Base-by-base conservation (phyloP, 2,888 invertebrate species). In the Sycophila texana region DNA sequence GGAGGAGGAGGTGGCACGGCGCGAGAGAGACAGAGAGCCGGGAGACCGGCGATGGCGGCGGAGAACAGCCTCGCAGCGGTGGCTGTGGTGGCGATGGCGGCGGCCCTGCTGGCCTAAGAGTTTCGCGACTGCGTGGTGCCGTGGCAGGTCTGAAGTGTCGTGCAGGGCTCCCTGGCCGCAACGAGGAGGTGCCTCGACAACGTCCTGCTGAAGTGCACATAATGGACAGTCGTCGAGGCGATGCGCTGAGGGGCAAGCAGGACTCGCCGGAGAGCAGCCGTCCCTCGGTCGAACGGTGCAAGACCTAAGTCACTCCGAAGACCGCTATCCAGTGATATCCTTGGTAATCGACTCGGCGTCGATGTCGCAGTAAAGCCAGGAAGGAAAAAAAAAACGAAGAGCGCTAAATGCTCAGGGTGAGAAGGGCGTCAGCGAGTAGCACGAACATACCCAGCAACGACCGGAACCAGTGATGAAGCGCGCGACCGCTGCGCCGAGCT, bases 401-500 rank as follows among this genome's bases (percentile, higher is more conserved):
- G 68, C 72, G 58, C 57, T 51, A 53, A 66, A 67, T 74, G 74
- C 57, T 61, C 20, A 61, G 76, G 77, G 71, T 49, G 26, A 68
- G 4, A 18, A 60, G 61, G 49, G 60, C 16, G 22, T 4, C 22
- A 7, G 58, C 22, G 4, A 20, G 55, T 65, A 51, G 58, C 68
- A 51, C 7, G 55, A 14, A 7, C 10, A 10, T 39, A 10, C 39
- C 39, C 39, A 39, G 39, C 39, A 39, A 39, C 16, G 63, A 57
- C 20, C 53, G 5, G 20, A 22, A 65, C 13, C 76, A 82, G 83
- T 82, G 83, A 87, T 87, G 87, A 87, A 86, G 84, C 85, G 85
- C 81, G 80, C 22, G 16, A 73, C 39, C 39, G 57, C 66, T 61
- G 63, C 60, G 65, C 53, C 71, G 66, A 79, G 74, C 77, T 72